Conservation (phyloP, 2,797 vertebrate species). For the Peromyscus eremicus region DNA sequence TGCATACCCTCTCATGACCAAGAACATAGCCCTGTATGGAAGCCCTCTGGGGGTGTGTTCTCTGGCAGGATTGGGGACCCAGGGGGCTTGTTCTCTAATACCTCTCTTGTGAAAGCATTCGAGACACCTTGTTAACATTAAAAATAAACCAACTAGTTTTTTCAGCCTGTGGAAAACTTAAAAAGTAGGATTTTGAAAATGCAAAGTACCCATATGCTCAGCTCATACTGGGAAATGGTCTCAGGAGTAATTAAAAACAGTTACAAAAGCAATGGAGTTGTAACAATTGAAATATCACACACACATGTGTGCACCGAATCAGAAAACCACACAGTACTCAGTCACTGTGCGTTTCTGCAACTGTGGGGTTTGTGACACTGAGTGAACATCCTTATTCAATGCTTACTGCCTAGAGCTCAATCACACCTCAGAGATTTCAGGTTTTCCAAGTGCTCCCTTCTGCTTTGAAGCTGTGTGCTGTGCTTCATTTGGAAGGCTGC, state of each 20-base stretch:
- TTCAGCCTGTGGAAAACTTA: conserved; percentile 56
- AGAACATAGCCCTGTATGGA: neutral
- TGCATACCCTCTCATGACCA: neutral
- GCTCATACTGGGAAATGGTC: conserved; percentile 70
- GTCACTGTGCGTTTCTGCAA: neutral
- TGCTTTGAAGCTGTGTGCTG: conserved; percentile 15
- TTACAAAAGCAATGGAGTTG: conserved; percentile 75
- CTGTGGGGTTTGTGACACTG: neutral
- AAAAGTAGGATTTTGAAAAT: conserved; percentile 74
- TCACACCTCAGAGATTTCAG: conserved; percentile 28
- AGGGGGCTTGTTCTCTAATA: neutral
- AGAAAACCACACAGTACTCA: conserved; percentile 57
- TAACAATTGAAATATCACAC: conserved; percentile 70
- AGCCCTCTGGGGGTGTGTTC: neutral
- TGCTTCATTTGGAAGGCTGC: conserved; percentile 39
- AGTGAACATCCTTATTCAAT: conserved; percentile 29
- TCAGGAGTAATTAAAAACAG: conserved; percentile 80
- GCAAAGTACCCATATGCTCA: conserved; percentile 78
- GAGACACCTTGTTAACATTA: conserved; percentile 47
- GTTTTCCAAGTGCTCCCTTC: conserved; percentile 10
- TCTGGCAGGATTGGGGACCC: neutral
- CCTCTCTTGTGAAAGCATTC: neutral
- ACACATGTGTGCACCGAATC: conserved; percentile 67
- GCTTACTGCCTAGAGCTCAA: neutral
- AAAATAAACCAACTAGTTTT: neutral